phyloP scores from a whole-genome alignment of 1,140 invertebrate genomes.

The Harpegnathos saltator region DNA sequence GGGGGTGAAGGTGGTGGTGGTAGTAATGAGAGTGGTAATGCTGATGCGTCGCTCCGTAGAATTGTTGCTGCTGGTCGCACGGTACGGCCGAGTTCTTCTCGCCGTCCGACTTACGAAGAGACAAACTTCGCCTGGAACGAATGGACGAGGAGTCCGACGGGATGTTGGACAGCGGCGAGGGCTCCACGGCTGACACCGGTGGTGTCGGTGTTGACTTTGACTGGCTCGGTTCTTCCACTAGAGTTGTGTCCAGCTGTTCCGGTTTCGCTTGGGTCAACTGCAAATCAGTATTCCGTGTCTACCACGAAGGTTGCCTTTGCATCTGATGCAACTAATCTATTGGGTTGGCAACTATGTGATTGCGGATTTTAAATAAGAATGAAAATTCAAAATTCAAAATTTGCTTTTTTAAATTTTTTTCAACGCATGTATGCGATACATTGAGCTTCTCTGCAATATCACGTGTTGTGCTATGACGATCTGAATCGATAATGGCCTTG shows the following conservation, averaged over 20 bases:
- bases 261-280: constrained; percentile 49
- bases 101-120: constrained; percentile 70
- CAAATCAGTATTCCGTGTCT: constrained; percentile 3
- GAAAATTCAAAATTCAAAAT: too few relatives aligned
- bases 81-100: constrained; percentile 65
- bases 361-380: too few relatives aligned
- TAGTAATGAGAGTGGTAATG: constrained; percentile 70
- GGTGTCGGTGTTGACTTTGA: constrained; percentile 71
- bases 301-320: not conserved
- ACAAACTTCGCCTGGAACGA: constrained; percentile 71
- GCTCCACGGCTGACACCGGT: constrained; percentile 75
- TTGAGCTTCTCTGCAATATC: too few relatives aligned
- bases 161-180: constrained; percentile 73
- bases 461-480: too few relatives aligned
- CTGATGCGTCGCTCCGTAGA: constrained; percentile 52
- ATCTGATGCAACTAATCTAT: too few relatives aligned
- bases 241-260: constrained; percentile 24
- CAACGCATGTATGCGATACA: too few relatives aligned
- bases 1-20: constrained; percentile 74
- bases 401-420: too few relatives aligned
- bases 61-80: constrained; percentile 67
- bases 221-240: constrained; percentile 46
- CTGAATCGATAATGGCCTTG: too few relatives aligned
- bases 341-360: too few relatives aligned
- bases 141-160: constrained; percentile 77